Evolutionary conservation across 2,888 invertebrate species (phyloP).

Genomic region (Aricia artaxerxes): DNA sequence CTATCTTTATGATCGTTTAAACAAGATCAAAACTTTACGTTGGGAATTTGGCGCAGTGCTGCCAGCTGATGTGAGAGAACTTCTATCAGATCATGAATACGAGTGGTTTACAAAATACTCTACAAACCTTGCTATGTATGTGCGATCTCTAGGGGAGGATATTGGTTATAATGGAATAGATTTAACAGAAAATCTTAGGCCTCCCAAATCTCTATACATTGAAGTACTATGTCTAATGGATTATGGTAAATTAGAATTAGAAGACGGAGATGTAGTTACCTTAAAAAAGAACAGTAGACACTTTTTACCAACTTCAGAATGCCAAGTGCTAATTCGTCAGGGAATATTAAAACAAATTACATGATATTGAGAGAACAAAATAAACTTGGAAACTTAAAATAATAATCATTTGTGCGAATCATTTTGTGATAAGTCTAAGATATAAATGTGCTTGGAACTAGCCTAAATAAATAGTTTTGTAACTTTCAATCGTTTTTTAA

Average conservation of each 20-base stretch:
- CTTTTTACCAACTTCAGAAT: constrained; percentile 91
- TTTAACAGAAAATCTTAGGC: constrained; percentile 91
- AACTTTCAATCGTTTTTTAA: neutral
- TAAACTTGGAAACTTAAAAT: neutral
- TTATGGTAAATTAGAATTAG: constrained; percentile 96
- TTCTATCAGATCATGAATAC: constrained; percentile 90
- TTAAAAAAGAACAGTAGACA: constrained; percentile 95
- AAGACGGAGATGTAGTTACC: constrained; percentile 94
- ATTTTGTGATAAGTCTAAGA: neutral
- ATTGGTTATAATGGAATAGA: constrained; percentile 87
- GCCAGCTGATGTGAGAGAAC: constrained; percentile 90
- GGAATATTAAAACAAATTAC: constrained; percentile 90
- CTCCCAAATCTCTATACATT: constrained; percentile 95
- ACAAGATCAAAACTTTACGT: constrained; percentile 90
- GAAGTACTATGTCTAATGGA: constrained; percentile 95
- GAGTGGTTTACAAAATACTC: constrained; percentile 95
- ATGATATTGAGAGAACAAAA: constrained; percentile 43
- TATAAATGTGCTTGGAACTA: neutral
- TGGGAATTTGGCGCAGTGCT: constrained; percentile 98
- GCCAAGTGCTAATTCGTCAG: constrained; percentile 94
- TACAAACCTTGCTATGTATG: constrained; percentile 90
- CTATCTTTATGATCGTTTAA: constrained; percentile 90
- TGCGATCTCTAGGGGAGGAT: constrained; percentile 92
- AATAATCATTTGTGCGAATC: neutral
- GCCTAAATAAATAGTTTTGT: neutral